phyloP scores from a whole-genome alignment of 2,797 vertebrate species.

The Pangasius mekongensis region DNA sequence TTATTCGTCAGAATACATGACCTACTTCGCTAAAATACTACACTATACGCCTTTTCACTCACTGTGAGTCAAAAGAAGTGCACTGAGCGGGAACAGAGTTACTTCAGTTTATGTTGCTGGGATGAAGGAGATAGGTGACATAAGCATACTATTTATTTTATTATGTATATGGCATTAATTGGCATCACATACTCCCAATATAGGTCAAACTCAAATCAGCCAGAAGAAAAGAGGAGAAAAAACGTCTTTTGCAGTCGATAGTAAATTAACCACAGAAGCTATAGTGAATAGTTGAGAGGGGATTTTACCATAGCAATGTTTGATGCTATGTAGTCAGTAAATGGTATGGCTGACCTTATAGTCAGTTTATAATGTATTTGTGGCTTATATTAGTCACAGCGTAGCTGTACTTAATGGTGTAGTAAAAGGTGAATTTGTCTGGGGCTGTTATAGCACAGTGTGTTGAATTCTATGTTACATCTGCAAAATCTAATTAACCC shows the following conservation, averaged over 20 bases:
- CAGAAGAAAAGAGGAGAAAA: not conserved
- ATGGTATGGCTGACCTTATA: not conserved
- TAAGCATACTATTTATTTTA: not conserved
- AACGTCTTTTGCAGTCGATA: not conserved
- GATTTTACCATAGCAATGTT: not conserved
- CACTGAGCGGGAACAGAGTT: not conserved
- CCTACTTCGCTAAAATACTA: not conserved
- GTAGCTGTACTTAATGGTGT: slow-evolving; percentile 3
- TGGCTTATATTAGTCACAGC: not conserved
- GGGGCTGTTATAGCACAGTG: not conserved
- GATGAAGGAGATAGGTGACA: not conserved
- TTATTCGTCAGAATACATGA: not conserved
- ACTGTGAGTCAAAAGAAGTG: not conserved
- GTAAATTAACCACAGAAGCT: not conserved
- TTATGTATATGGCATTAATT: not conserved
- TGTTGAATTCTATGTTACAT: not conserved
- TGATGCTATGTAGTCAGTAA: not conserved
- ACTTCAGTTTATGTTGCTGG: not conserved
- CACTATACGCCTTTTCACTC: not conserved
- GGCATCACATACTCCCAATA: not conserved
- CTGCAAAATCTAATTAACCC: slow-evolving; percentile 18
- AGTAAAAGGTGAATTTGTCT: not conserved
- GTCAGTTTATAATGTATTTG: not conserved
- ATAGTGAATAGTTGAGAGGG: not conserved
- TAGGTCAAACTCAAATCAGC: not conserved